A percentile compares a stretch with the other conserved stretches of the same genome.
phyloP scores from a whole-genome alignment of 2,797 vertebrate species.

The Lepilemur ruficaudatus region DNA sequence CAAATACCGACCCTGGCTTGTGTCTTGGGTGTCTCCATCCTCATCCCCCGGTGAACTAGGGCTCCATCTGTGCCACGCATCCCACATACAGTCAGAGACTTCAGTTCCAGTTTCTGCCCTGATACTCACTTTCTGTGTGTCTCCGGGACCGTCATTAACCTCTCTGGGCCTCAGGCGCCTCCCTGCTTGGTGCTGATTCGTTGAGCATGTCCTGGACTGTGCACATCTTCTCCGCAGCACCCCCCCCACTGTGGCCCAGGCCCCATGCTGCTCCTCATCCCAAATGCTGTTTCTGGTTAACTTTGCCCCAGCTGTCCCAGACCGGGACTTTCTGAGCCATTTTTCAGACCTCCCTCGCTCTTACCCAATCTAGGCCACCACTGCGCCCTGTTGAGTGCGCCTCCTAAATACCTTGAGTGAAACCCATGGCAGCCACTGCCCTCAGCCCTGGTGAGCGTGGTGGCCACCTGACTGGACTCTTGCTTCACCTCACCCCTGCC shows the following conservation, averaged over 20 bases:
- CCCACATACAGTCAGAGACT: neutral
- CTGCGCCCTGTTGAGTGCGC: rapidly evolving
- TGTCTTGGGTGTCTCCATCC: neutral
- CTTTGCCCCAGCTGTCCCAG: neutral
- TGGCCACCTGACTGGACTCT: neutral
- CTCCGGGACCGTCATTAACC: neutral
- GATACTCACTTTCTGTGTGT: neutral
- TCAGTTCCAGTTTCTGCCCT: neutral
- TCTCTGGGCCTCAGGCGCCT: neutral
- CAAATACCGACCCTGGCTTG: neutral
- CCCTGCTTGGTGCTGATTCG: neutral
- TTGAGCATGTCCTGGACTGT: neutral
- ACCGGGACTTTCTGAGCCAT: neutral
- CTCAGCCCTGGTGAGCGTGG: neutral
- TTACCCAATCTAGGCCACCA: neutral
- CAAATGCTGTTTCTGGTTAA: neutral
- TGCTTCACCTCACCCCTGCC: neutral
- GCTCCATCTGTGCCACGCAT: neutral
- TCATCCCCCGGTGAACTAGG: neutral
- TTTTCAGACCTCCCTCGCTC: neutral
- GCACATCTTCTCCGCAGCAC: neutral
- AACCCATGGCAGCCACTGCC: neutral
- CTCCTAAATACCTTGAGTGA: neutral
- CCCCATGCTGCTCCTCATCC: neutral
- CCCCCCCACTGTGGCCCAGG: neutral